These are phyloP conservation scores for Myripristis murdjan DNA, from an alignment of 2,797 vertebrate genomes.

Conservation along the genomic window DNA sequence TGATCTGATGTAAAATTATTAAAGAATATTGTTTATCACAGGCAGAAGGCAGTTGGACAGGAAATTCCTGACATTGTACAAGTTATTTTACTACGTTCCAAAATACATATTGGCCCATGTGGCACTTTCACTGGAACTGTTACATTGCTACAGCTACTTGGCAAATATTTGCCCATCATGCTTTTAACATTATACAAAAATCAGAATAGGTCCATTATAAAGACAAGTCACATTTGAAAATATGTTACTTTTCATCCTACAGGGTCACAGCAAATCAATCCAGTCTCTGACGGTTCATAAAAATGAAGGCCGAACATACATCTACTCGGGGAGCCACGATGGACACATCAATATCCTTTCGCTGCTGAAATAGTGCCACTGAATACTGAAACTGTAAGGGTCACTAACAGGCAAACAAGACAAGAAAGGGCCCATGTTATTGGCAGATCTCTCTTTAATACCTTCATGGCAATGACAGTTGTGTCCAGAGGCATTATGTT, in stretches of 20 bases:
- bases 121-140: background rate
- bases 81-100: slow-evolving; percentile 1
- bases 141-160: background rate
- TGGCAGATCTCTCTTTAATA: background rate
- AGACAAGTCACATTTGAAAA: background rate
- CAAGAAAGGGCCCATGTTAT: background rate
- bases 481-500: background rate
- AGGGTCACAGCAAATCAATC: slow-evolving; percentile 98
- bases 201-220: background rate
- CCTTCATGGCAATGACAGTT: no score
- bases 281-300: slow-evolving; percentile 94
- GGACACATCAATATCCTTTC: slow-evolving; percentile 99
- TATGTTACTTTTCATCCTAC: slow-evolving; percentile 35
- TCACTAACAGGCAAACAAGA: background rate
- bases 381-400: background rate
- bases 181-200: background rate
- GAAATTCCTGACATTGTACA: slow-evolving; percentile 1
- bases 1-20: background rate
- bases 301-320: slow-evolving; percentile 86
- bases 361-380: background rate
- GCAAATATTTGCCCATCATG: background rate
- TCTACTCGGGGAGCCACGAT: slow-evolving; percentile 97
- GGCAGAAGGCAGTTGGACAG: background rate
- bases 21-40: background rate
- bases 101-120: background rate